Percentiles rank a stretch among this genome's conserved stretches.
Conservation (phyloP, 2,113 vertebrate species). For the Phylloscopus trochiloides region DNA sequence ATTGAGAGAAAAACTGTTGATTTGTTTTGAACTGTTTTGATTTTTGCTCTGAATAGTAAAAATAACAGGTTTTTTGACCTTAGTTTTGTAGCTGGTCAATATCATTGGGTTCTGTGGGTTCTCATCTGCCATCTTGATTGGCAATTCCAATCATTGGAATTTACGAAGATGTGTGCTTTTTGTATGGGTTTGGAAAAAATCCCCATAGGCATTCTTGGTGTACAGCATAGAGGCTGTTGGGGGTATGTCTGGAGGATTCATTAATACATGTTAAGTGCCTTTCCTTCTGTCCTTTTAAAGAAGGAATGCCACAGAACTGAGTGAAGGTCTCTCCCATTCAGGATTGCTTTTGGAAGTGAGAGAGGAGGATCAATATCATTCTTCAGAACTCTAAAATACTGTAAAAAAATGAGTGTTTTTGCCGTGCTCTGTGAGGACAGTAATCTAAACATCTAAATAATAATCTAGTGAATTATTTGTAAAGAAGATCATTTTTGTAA, state of each 20-base stretch:
- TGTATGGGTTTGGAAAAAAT: not conserved
- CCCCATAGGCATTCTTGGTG: not conserved
- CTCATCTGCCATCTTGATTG: not conserved
- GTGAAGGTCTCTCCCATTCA: not conserved
- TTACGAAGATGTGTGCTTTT: not conserved
- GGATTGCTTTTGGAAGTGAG: not conserved
- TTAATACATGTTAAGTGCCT: conserved; percentile 18
- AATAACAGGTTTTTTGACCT: fast-evolving
- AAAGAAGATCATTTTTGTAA: not conserved
- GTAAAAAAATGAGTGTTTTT: not conserved
- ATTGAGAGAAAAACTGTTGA: not conserved
- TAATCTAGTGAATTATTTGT: not conserved
- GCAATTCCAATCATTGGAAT: not conserved
- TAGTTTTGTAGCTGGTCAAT: not conserved
- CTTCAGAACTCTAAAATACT: not conserved
- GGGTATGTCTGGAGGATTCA: not conserved
- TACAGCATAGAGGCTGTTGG: not conserved
- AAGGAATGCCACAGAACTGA: not conserved
- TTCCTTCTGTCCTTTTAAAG: conserved; percentile 13
- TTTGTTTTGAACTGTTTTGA: not conserved
- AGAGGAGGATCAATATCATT: not conserved
- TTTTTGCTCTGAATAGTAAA: not conserved
- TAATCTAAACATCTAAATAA: not conserved
- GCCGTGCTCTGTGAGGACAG: not conserved
- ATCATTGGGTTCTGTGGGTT: not conserved